phyloP scores from a whole-genome alignment of 2,888 invertebrate species.

The Cheilosia urbana region DNA sequence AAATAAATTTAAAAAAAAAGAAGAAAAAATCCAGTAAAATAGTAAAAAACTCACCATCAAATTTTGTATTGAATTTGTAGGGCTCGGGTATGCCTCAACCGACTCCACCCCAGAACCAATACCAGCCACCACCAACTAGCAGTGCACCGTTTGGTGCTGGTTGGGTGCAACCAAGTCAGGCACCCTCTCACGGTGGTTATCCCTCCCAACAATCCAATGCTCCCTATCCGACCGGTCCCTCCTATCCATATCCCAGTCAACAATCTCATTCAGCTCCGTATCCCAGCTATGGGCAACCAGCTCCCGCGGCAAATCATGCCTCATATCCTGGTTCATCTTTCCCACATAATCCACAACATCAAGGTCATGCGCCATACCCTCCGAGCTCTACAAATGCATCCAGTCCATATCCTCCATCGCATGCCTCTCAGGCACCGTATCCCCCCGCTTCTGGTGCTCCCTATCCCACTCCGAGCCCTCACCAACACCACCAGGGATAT shows the following conservation, averaged over 20 bases:
- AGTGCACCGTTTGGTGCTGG: conserved; percentile 82
- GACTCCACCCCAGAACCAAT: conserved; percentile 78
- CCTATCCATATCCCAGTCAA: conserved; percentile 75
- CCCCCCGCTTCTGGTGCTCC: conserved; percentile 63
- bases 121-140: conserved; percentile 58
- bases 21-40: background rate
- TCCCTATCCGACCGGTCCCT: conserved; percentile 77
- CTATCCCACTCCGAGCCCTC: conserved; percentile 77
- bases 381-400: conserved; percentile 66
- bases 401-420: conserved; percentile 65
- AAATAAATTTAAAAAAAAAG: background rate
- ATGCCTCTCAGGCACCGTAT: conserved; percentile 42
- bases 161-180: conserved; percentile 80
- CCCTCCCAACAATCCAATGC: conserved; percentile 74
- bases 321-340: conserved; percentile 69
- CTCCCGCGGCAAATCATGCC: conserved; percentile 46
- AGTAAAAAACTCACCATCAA: conserved; percentile 31
- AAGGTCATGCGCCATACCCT: conserved; percentile 75
- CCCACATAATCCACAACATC: conserved; percentile 73
- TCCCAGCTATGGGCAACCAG: conserved; percentile 58
- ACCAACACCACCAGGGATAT: conserved; percentile 57
- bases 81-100: conserved; percentile 83
- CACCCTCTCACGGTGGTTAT: conserved; percentile 62
- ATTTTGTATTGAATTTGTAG: conserved; percentile 80
- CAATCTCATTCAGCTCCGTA: conserved; percentile 55